Evolutionary conservation across 2,113 vertebrate species (phyloP).

Genomic region (Sander vitreus): DNA sequence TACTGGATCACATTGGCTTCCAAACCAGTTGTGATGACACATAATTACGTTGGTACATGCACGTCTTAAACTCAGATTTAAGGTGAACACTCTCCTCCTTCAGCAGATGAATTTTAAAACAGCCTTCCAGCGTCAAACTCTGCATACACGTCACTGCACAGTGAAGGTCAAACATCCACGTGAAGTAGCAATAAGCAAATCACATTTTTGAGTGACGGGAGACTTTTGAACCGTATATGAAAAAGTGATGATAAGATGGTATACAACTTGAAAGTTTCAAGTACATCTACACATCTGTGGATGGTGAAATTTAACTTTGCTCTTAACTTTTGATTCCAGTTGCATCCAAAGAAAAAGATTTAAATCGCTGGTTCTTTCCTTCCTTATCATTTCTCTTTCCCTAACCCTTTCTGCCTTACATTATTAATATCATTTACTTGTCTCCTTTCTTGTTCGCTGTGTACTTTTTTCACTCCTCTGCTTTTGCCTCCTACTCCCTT

Average conservation of each 20-base stretch:
- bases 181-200: not conserved
- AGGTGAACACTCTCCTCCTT: not conserved
- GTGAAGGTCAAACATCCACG: conserved; percentile 1
- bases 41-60: not conserved
- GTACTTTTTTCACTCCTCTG: conserved; percentile 9
- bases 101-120: not conserved
- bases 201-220: not conserved
- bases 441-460: conserved; percentile 5
- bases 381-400: not conserved
- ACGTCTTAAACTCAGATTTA: not conserved
- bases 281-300: not conserved
- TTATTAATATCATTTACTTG: conserved; percentile 23
- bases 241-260: conserved; percentile 8
- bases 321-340: not conserved
- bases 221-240: not conserved
- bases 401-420: not conserved
- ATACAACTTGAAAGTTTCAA: conserved; percentile 1
- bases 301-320: not conserved
- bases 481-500: conserved; percentile 2
- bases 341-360: not conserved
- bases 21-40: not conserved
- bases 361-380: not conserved
- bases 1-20: not conserved
- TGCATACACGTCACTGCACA: conserved; percentile 1
- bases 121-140: not conserved